These are phyloP conservation scores for Enteromius radiatus DNA, from an alignment of 2,797 vertebrate species.

Conservation along the genomic window DNA sequence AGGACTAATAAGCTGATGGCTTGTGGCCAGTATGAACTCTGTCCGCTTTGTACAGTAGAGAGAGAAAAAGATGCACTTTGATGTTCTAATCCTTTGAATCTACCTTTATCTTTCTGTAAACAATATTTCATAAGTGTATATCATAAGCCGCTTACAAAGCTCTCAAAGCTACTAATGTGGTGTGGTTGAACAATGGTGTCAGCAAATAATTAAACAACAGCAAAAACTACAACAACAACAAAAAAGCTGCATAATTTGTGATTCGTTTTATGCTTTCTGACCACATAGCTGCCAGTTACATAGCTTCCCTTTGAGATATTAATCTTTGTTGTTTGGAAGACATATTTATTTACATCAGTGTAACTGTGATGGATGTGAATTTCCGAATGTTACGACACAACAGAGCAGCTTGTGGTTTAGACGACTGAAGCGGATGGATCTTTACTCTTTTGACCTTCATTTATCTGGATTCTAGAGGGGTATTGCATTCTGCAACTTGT, in stretches of 20 bases:
- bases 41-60: slow-evolving; percentile 30
- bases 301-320: slow-evolving; percentile 10
- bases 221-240: background rate
- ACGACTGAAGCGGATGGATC: background rate
- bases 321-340: slow-evolving; percentile 8
- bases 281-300: slow-evolving; percentile 31
- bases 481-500: slow-evolving; percentile 45
- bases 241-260: slow-evolving; percentile 16
- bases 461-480: slow-evolving; percentile 50
- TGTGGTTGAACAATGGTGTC: slow-evolving; percentile 13
- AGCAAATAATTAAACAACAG: slow-evolving; percentile 17
- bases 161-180: slow-evolving; percentile 25
- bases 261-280: slow-evolving; percentile 20
- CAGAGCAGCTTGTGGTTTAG: slow-evolving; percentile 12
- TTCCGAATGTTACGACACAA: slow-evolving; percentile 20
- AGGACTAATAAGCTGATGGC: slow-evolving; percentile 49
- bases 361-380: slow-evolving; percentile 19
- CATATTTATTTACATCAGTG: slow-evolving; percentile 14
- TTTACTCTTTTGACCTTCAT: slow-evolving; percentile 36
- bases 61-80: slow-evolving; percentile 23
- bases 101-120: slow-evolving; percentile 35
- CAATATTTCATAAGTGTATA: slow-evolving; percentile 17
- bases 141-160: slow-evolving; percentile 31
- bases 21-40: slow-evolving; percentile 41
- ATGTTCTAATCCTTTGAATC: slow-evolving; percentile 40